phyloP scores from a whole-genome alignment of 1,140 invertebrate genomes.

The Portunus trituberculatus region DNA sequence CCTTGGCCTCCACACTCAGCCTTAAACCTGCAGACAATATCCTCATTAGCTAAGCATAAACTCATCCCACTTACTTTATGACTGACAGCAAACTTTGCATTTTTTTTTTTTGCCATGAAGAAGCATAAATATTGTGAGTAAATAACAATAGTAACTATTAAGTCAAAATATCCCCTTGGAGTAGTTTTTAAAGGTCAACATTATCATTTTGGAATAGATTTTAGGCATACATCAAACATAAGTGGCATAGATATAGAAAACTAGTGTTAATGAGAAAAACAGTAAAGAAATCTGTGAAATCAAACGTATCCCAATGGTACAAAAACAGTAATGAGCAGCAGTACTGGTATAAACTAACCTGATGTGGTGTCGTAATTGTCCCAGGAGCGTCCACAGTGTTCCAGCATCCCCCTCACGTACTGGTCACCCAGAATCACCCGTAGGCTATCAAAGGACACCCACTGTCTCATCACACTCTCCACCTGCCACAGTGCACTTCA shows the following conservation, averaged over 20 bases:
- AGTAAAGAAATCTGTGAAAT: no score
- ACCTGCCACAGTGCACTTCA: slow-evolving; percentile 30
- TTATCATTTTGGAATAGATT: no score
- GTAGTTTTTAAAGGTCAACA: no score
- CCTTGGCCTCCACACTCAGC: slow-evolving; percentile 61
- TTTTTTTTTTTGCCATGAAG: no score
- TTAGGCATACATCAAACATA: no score
- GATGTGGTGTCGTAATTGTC: slow-evolving; percentile 54
- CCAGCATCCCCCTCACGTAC: slow-evolving; percentile 65
- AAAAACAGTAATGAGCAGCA: no score
- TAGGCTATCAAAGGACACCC: slow-evolving; percentile 66
- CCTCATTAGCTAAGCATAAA: neutral
- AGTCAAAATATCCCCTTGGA: no score
- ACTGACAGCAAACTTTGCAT: neutral
- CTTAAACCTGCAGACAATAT: slow-evolving; percentile 38
- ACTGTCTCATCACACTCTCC: slow-evolving; percentile 49
- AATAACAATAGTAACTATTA: no score
- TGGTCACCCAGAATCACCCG: slow-evolving; percentile 57
- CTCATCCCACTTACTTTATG: neutral
- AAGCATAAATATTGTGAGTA: no score
- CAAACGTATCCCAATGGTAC: no score
- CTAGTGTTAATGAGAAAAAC: no score
- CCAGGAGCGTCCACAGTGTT: slow-evolving; percentile 53
- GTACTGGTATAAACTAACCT: slow-evolving; percentile 33
- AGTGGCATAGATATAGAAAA: no score